Base-by-base conservation (phyloP, 2,888 invertebrate genomes). In the Cephus runcator region DNA sequence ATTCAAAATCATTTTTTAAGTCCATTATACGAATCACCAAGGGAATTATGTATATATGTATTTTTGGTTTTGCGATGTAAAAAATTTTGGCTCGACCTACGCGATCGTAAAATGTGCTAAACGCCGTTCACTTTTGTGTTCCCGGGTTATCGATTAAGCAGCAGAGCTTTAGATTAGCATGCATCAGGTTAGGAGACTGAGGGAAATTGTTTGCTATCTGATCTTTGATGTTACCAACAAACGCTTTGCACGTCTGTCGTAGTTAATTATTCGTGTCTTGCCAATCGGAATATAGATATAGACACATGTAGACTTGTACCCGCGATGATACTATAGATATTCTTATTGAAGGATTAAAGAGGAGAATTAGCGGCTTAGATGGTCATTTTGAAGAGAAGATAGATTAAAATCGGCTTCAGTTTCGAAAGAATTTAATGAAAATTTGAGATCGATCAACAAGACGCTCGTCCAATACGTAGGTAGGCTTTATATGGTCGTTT, bases 141-240 rank as follows among this genome's bases (percentile, higher is more conserved):
- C 23, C 9, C 23, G 23, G 9, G 23, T 9, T 56, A 56, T 56
- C 56, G 56, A 56, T 56, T 56, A 56, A 56, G 23, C 56, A 56
- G 23, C 9, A 23, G 83, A 81, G 79, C 80, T 80, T 75, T 34
- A 78, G 80, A 84, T 84, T 84, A 84, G 79, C 84, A 78, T 81
- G 79, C 80, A 82, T 84, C 81, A 84, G 83, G 56, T 56, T 84
- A 82, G 80, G 79, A 79, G 81, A 79, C 56, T 23, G 9, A 56
- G 23, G 56, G 74, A 73, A 77, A 75, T 69, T 73, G 75, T 71
- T 73, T 78, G 79, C 56, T 73, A 75, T 69, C 74, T 68, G 23
- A 23, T 76, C 82, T 83, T 84, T 83, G 82, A 85, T 81, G 81
- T 75, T 76, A 83, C 84, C 83, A 81, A 81, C 84, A 71, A 76